Conservation (phyloP, 2,888 invertebrate species). For the Hanleya hanleyi region DNA sequence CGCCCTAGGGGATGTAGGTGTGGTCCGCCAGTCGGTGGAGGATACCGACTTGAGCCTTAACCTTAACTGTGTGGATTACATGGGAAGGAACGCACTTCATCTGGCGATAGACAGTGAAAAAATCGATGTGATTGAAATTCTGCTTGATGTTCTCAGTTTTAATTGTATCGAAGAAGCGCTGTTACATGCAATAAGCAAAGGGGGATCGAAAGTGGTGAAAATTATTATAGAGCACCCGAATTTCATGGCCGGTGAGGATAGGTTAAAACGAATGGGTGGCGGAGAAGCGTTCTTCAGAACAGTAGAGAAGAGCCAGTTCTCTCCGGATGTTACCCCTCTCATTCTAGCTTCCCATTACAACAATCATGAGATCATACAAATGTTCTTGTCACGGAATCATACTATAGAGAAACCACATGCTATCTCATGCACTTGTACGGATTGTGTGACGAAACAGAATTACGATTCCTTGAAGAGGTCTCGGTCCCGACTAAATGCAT, state of each 20-base stretch:
- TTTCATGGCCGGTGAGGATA: slow-evolving; percentile 73
- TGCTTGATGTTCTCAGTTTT: slow-evolving; percentile 79
- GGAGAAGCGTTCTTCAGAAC: slow-evolving; percentile 73
- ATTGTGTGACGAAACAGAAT: slow-evolving; percentile 72
- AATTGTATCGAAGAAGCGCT: slow-evolving; percentile 79
- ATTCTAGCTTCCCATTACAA: slow-evolving; percentile 83
- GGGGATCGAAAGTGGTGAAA: slow-evolving; percentile 78
- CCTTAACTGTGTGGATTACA: slow-evolving; percentile 73
- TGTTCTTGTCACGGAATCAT: slow-evolving; percentile 81
- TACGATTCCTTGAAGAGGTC: slow-evolving; percentile 74
- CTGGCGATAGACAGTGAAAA: slow-evolving; percentile 81
- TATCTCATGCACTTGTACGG: slow-evolving; percentile 72
- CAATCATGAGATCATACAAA: slow-evolving; percentile 81
- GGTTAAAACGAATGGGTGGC: slow-evolving; percentile 64
- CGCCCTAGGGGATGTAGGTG: slow-evolving; percentile 70
- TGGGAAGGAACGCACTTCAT: slow-evolving; percentile 82
- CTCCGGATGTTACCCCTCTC: slow-evolving; percentile 82
- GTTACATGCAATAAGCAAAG: slow-evolving; percentile 80
- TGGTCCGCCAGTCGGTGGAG: slow-evolving; percentile 70
- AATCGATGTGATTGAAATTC: slow-evolving; percentile 79
- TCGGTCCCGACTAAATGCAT: slow-evolving; percentile 79
- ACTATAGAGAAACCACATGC: slow-evolving; percentile 79
- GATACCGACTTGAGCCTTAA: slow-evolving; percentile 66
- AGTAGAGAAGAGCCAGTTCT: slow-evolving; percentile 77
- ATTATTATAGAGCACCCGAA: slow-evolving; percentile 76